Percentiles rank a stretch among this genome's conserved stretches.
Evolutionary conservation across 2,113 vertebrate genomes (phyloP).

Genomic region (pig (Sus scrofa)): T2T-Sscrofa CM000826.6:46116501-46117000

Average conservation of each 20-base stretch:
- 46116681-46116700: background rate
- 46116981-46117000: background rate
- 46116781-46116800: background rate
- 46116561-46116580: constrained; percentile 44
- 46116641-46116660: no score
- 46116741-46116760: background rate
- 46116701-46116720: background rate
- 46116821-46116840: background rate
- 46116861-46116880: background rate
- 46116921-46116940: background rate
- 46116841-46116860: background rate
- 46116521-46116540: constrained; percentile 95
- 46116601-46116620: background rate
- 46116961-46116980: background rate
- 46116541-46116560: no score
- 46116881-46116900: background rate
- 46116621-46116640: background rate
- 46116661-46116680: constrained; percentile 39
- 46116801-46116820: background rate
- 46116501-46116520: constrained; percentile 99
- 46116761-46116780: background rate
- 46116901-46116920: background rate
- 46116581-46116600: background rate
- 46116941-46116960: background rate
- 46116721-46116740: background rate